Percentiles rank a stretch among this genome's conserved stretches.
phyloP scores from a whole-genome alignment of 2,113 vertebrate genomes.

The Larimichthys polyactis region DNA sequence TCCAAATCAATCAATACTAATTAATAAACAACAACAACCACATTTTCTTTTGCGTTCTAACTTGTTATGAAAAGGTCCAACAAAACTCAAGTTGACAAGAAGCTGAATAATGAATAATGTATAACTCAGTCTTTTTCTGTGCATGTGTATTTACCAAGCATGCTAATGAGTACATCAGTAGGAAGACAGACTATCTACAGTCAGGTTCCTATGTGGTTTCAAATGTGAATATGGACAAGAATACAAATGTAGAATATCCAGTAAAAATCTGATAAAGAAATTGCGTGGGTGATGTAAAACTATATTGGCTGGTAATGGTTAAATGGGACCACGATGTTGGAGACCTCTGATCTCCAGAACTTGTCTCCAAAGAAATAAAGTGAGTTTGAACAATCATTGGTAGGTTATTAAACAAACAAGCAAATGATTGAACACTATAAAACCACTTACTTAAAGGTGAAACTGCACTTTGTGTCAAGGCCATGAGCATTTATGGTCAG shows the following conservation, averaged over 20 bases:
- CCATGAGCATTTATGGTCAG: background rate
- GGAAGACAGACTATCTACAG: slow-evolving; percentile 1
- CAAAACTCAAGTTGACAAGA: background rate
- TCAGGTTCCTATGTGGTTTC: slow-evolving; percentile 11
- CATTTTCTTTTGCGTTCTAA: slow-evolving; percentile 8
- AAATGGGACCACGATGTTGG: background rate
- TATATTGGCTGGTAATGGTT: background rate
- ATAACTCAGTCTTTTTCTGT: background rate
- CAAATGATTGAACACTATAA: background rate
- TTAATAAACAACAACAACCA: background rate
- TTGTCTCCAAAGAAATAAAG: background rate
- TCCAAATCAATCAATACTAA: slow-evolving; percentile 9
- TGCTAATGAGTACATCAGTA: slow-evolving; percentile 29
- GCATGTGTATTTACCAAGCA: slow-evolving; percentile 7
- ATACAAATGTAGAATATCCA: background rate
- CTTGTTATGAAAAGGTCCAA: background rate
- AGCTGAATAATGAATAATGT: slow-evolving; percentile 12
- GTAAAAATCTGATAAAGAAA: no score
- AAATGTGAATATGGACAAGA: slow-evolving; percentile 1
- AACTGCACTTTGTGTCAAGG: background rate
- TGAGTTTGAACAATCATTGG: background rate
- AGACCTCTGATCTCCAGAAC: background rate
- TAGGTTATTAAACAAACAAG: background rate
- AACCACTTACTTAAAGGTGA: background rate
- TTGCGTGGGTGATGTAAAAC: no score